Base-by-base conservation (phyloP, 1,140 invertebrate genomes). In the Sarcophaga peregrina region DNA sequence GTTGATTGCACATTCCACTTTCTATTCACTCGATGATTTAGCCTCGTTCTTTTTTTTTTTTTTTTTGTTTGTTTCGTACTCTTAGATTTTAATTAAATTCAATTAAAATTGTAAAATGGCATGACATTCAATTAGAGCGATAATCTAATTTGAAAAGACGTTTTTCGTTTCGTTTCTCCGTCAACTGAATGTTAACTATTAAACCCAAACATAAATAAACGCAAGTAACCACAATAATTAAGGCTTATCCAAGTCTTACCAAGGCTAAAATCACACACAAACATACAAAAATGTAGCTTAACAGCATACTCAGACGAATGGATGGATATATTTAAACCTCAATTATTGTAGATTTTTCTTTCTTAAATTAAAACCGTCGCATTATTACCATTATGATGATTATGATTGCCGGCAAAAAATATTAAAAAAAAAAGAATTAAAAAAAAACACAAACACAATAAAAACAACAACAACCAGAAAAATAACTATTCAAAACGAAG, bases 361-460 rank as follows among this genome's bases (percentile, higher is more conserved):
- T 58, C 20, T 68, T 17, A 68, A 68, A 68, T 25, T 68, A 68
- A 68, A 68, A 68, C 20, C 62, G 62, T 68, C 62, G 62, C 62
- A 68, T 68, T 68, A 68, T 68, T 68, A 37, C 25, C 25, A 37
- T 37, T 37, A 37, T 37, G 25, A 37, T 37, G 25, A 68, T 68
- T 58, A 58, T 58, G 54, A 58, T 58, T 58, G 13, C 11, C 11
- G 54, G 54, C 54, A n/a, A 58, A 58, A 13, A 37, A 37, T 2
- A 37, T 2, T 37, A 37, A 2, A 37, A 37, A 37, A 37, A 37
- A 37, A 37, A 37, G 1, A 37, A 37, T 2, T 37, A 37, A 37
- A 2, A 37, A 37, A n/a, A n/a, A n/a, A n/a, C n/a, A n/a, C n/a
- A n/a, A n/a, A n/a, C n/a, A 37, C 25, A 58, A 58, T 13, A 15